Evolutionary conservation across 2,797 vertebrate species (phyloP), one percentile per base, ranked within the genome.

Genomic region (Lepilemur ruficaudatus): DNA sequence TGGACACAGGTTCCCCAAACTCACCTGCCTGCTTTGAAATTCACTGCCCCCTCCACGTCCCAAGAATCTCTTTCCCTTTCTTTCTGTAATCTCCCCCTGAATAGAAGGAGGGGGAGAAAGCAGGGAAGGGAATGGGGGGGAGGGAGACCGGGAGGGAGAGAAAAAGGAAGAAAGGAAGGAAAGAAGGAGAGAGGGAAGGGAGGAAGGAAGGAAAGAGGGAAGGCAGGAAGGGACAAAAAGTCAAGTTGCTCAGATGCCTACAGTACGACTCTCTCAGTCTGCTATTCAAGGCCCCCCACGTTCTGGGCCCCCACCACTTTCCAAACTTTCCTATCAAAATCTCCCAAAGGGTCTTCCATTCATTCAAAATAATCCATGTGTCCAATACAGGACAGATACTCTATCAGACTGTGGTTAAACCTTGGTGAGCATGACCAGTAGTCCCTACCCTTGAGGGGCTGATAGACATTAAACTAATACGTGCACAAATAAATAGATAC

Each of bases 371-470:
- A 59, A n/a, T 55, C 70, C 65, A 2, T 23, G 32, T 82, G 52
- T 84, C 84, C 50, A 63, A 8, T 10, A 6, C 9, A 28, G 55
- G 35, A 32, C 8, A 61, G 80, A 55, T 46, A 12, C 22, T 65
- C 73, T 82, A 69, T 50, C 25, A 65, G 81, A 70, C 76, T 80
- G 90, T 50, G 38, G 76, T 50, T 57, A 81, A 95, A 46, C 79
- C 69, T 67, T 1, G 2, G 7, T 2, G 35, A 81, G 28, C 9
- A 22, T n/a, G 41, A 38, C 18, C 50, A 75, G 75, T 12, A 12
- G 87, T 28, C 57, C 43, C 63, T 8, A 5, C 30, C 35, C 20
- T 32, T 10, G 4, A 46, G 46, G 48, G 73, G 15, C 59, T 32
- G 41, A 85, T 1, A 55, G 52, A 65, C 82, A 67, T 15, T 28